Evolutionary conservation across 2,113 vertebrate genomes (phyloP).

Genomic region (Eudyptes chrysolophus): DNA sequence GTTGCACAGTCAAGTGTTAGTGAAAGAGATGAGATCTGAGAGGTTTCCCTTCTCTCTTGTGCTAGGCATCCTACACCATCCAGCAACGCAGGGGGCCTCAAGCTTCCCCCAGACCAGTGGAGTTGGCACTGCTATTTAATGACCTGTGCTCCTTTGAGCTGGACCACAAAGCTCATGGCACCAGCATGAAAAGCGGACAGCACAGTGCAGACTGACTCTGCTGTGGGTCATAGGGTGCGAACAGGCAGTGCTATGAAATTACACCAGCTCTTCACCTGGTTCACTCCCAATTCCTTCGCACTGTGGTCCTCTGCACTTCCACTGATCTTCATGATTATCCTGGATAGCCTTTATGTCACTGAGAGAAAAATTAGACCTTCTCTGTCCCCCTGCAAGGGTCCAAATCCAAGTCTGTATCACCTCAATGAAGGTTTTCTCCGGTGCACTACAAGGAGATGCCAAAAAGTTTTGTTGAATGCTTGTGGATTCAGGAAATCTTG

Average conservation of each 20-base stretch:
- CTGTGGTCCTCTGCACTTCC: background rate
- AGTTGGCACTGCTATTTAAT: background rate
- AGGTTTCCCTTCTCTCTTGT: background rate
- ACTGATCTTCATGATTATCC: background rate
- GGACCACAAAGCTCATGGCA: background rate
- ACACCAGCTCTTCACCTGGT: background rate
- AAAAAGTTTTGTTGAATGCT: background rate
- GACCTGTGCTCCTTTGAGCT: background rate
- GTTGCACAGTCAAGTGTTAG: background rate
- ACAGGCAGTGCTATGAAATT: background rate
- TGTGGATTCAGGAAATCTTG: background rate
- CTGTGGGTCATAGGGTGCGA: rapidly evolving
- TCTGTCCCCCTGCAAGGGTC: background rate
- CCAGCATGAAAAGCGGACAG: background rate
- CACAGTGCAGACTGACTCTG: background rate
- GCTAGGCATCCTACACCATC: background rate
- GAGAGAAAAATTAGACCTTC: background rate
- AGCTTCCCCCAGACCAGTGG: rapidly evolving
- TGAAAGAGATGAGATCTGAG: background rate
- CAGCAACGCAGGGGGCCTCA: rapidly evolving
- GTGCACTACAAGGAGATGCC: rapidly evolving
- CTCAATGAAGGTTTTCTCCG: background rate
- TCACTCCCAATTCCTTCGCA: background rate
- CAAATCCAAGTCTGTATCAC: background rate
- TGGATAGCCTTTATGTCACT: background rate